A percentile compares a stretch with the other conserved stretches of the same genome.
Conservation (phyloP, 1,140 invertebrate genomes). For the Philotrypesis tridentata region DNA sequence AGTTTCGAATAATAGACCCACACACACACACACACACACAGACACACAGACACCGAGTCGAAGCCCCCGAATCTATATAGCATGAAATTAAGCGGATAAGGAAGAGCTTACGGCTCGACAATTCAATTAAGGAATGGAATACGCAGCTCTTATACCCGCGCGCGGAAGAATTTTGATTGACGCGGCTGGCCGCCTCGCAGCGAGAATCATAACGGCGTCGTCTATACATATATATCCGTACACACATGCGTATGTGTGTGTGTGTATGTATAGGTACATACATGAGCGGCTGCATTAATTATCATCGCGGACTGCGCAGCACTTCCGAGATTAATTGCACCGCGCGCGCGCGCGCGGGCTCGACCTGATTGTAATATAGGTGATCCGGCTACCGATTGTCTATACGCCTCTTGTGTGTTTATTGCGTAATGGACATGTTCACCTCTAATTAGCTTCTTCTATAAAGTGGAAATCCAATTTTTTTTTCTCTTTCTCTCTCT, state of each 20-base stretch:
- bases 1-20: no score
- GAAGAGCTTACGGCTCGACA: background rate
- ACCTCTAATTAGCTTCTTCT: background rate
- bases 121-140: constrained; percentile 45
- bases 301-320: constrained; percentile 47
- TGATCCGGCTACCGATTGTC: background rate
- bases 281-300: constrained; percentile 56
- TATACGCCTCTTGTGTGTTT: no score
- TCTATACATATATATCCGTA: no score
- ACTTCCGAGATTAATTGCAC: background rate
- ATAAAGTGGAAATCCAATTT: background rate
- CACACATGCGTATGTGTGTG: no score
- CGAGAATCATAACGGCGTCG: background rate
- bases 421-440: background rate
- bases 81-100: background rate
- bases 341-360: background rate
- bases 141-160: constrained; percentile 21
- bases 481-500: background rate
- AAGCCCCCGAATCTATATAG: background rate
- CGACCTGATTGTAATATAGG: background rate
- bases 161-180: constrained; percentile 49
- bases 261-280: no score
- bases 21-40: no score
- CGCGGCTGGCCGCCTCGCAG: constrained; percentile 48
- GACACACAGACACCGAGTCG: no score